These are phyloP conservation scores for Argyra leucocephala DNA, from an alignment of 2,888 invertebrate genomes.

Conservation along the genomic window DNA sequence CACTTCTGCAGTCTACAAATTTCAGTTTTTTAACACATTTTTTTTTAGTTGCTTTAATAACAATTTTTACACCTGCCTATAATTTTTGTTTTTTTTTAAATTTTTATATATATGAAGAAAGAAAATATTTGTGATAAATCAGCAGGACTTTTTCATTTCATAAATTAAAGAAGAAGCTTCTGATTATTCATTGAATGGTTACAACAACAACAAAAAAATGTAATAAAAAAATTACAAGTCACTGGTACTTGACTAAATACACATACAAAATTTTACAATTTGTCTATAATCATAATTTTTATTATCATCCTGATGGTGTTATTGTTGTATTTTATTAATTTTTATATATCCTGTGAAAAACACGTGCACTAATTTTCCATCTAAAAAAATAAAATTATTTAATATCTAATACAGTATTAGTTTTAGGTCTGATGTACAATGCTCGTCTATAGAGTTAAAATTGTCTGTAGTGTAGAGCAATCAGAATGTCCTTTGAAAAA, in stretches of 20 bases:
- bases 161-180: not conserved
- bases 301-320: too few relatives aligned
- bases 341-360: not conserved
- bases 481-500: too few relatives aligned
- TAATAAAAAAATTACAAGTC: not conserved
- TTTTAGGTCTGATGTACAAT: too few relatives aligned
- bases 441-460: too few relatives aligned
- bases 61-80: not conserved
- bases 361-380: not conserved
- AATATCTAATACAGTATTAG: too few relatives aligned
- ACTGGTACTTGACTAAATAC: not conserved
- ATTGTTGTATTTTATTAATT: too few relatives aligned
- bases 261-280: not conserved
- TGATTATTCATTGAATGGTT: not conserved
- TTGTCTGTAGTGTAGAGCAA: too few relatives aligned
- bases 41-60: not conserved
- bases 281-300: not conserved
- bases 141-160: not conserved
- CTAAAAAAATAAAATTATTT: too few relatives aligned
- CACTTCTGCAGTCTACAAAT: too few relatives aligned
- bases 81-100: not conserved
- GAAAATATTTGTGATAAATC: not conserved
- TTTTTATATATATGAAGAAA: too few relatives aligned
- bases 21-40: not conserved
- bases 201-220: not conserved